Percentiles rank a stretch among this genome's conserved stretches.
Evolutionary conservation across 2,888 invertebrate genomes (phyloP).

Genomic region (Ctenicera cuprea): DNA sequence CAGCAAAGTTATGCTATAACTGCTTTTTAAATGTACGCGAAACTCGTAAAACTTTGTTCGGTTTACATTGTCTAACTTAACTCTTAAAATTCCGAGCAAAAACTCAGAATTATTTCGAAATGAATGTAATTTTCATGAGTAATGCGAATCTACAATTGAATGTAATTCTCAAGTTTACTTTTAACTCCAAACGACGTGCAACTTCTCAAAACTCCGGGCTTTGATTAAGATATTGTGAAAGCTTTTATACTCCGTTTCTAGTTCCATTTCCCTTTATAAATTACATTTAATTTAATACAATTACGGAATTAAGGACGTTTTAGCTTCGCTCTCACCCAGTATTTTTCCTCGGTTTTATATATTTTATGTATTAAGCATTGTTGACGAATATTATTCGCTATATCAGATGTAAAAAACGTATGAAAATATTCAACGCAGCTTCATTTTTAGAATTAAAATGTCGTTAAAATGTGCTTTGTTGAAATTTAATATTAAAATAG

Average conservation of each 20-base stretch:
- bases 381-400: no score
- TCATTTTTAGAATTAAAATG: no score
- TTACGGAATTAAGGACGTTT: conserved; percentile 46
- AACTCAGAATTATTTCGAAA: conserved; percentile 68
- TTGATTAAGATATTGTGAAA: conserved; percentile 58
- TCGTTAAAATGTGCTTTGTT: no score
- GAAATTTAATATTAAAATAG: no score
- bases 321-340: conserved; percentile 20
- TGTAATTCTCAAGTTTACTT: conserved; percentile 61
- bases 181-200: conserved; percentile 54
- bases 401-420: no score
- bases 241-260: conserved; percentile 54
- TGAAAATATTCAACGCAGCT: no score
- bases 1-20: conserved; percentile 66
- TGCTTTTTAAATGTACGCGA: conserved; percentile 70
- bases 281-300: conserved; percentile 51
- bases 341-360: conserved; percentile 6
- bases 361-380: conserved; percentile 12
- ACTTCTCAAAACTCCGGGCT: conserved; percentile 55
- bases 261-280: conserved; percentile 53
- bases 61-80: conserved; percentile 68
- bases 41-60: conserved; percentile 70
- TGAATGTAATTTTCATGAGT: conserved; percentile 68
- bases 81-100: conserved; percentile 66
- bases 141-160: conserved; percentile 63